Base-by-base conservation (phyloP, 2,113 vertebrate species). In the Cisticola juncidis region DNA sequence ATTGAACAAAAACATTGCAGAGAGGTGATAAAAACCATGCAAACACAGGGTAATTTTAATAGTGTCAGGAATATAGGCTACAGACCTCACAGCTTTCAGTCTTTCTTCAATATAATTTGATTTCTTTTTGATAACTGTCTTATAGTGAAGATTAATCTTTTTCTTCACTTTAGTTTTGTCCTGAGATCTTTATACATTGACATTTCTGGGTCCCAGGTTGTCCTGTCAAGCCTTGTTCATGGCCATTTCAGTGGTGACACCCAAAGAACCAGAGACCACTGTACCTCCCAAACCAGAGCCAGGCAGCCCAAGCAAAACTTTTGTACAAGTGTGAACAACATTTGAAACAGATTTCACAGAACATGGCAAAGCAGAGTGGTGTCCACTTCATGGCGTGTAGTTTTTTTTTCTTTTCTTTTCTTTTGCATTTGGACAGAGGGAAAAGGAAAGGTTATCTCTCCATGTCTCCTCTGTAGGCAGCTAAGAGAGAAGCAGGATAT, bases 21-120 rank as follows among this genome's bases (percentile, higher is more conserved):
- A 93, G 81, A 86, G 28, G 60, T 86, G 92, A 93, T 78, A 95
- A 88, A 97, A 94, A 81, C 28, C 57, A 54, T 50, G 48, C 57
- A 81, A 95, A 88, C n/a, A 60, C 9, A 64, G 80, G 6, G 10
- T 60, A 88, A 68, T 74, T 79, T 78, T 90, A 93, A 68, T 42
- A 44, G 48, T 65, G 42, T 81, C 60, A 86, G 69, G 61, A 90
- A 93, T 76, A 45, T 42, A 71, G 68, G 71, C 42, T 88, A 77
- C 42, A 90, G 68, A 50, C 26, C 71, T 89, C 86, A 42, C 42
- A 85, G 64, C 10, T 90, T 89, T 77, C 20, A 80, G 22, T 35
- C 42, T 81, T 42, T 81, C 74, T 86, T 44, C 35, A 83, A 28
- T 86, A 64, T 68, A 69, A 90, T 86, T 71, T 78, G 31, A 78